Evolutionary conservation across 2,888 invertebrate genomes (phyloP).

Genomic region (Heliconius hortense): DNA sequence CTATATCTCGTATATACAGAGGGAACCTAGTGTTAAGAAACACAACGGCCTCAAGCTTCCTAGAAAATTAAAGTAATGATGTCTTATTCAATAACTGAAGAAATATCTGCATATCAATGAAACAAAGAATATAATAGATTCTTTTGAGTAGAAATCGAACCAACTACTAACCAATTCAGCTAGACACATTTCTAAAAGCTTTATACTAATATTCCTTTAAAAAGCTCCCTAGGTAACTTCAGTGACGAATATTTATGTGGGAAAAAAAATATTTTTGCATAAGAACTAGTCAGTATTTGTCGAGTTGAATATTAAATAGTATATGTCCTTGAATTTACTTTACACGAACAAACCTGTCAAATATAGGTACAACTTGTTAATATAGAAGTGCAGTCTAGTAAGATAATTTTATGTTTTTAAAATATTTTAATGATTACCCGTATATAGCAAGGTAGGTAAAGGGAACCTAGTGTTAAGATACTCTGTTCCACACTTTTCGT

Average conservation of each 20-base stretch:
- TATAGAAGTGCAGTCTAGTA: not conserved
- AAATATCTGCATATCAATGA: no score
- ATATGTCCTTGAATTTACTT: slow-evolving; percentile 4
- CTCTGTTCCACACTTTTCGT: not conserved
- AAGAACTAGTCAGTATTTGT: slow-evolving; percentile 20
- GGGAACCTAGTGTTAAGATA: not conserved
- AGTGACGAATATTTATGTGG: slow-evolving; percentile 17
- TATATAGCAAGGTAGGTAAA: not conserved
- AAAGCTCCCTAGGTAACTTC: slow-evolving; percentile 2
- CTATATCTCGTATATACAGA: no score
- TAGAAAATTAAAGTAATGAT: no score
- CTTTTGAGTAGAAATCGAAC: not conserved
- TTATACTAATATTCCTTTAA: slow-evolving; percentile 1
- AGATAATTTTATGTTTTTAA: not conserved
- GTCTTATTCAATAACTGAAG: no score
- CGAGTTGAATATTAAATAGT: slow-evolving; percentile 14
- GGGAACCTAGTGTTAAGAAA: no score
- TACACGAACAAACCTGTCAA: not conserved
- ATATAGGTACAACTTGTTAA: not conserved
- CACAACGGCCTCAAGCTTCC: no score
- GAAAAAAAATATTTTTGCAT: slow-evolving; percentile 20
- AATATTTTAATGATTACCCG: no score
- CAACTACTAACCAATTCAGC: not conserved
- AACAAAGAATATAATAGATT: no score
- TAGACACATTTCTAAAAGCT: not conserved